Evolutionary conservation across 2,888 invertebrate species (phyloP).

Genomic region (Polydrusus tereticollis): DNA sequence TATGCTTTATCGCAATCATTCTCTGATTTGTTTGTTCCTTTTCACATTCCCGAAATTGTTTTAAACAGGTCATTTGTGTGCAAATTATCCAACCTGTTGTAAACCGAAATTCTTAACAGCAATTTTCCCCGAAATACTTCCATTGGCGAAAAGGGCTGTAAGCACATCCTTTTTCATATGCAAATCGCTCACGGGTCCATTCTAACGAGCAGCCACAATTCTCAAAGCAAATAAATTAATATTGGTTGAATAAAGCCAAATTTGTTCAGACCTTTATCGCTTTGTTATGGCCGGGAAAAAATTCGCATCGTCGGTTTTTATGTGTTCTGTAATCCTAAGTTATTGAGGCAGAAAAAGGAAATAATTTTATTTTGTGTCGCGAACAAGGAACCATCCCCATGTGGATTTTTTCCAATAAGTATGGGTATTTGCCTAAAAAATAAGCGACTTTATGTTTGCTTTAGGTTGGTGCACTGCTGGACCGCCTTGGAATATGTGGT

Average conservation of each 20-base stretch:
- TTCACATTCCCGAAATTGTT: no score
- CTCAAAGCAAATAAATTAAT: constrained; percentile 6
- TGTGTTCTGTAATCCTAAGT: neutral
- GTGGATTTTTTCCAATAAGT: neutral
- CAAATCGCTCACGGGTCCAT: neutral
- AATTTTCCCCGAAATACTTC: neutral
- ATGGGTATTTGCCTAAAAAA: neutral
- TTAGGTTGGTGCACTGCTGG: no score
- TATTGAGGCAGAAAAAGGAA: neutral
- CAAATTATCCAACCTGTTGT: neutral
- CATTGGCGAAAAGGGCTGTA: neutral
- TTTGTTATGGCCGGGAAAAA: neutral
- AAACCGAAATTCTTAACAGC: neutral
- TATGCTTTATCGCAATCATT: no score
- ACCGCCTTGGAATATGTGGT: no score
- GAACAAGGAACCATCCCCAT: neutral
- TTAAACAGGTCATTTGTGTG: no score
- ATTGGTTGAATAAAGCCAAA: constrained; percentile 6
- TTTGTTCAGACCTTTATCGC: constrained; percentile 6
- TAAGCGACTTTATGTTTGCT: no score
- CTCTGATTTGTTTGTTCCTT: no score
- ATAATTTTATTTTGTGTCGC: neutral
- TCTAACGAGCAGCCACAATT: neutral
- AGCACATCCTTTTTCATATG: neutral
- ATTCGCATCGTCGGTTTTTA: neutral